These are phyloP conservation scores for Calyptommatus sinebrachiatus DNA, from an alignment of 2,113 vertebrate genomes.

Conservation along the genomic window DNA sequence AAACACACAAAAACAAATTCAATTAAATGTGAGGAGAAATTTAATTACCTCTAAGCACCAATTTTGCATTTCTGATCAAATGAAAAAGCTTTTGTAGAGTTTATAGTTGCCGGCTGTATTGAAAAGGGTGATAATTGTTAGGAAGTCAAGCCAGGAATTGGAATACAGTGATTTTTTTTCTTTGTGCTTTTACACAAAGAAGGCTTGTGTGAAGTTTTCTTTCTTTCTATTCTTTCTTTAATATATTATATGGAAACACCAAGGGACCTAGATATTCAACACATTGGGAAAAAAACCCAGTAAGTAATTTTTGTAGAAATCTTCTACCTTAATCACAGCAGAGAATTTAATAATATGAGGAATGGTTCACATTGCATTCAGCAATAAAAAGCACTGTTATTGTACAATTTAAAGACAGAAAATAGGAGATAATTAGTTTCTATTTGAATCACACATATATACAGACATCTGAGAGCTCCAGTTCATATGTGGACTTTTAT, in stretches of 20 bases:
- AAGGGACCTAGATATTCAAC: neutral
- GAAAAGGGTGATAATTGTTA: constrained; percentile 37
- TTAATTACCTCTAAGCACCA: constrained; percentile 64
- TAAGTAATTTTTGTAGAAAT: neutral
- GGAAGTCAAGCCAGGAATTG: constrained; percentile 36
- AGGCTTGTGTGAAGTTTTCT: neutral
- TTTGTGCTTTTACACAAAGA: constrained; percentile 14
- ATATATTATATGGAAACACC: neutral
- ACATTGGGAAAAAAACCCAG: neutral
- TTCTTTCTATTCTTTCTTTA: neutral
- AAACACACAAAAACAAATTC: constrained; percentile 52
- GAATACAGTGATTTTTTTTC: constrained; percentile 33
- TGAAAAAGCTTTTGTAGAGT: constrained; percentile 8
- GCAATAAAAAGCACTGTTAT: neutral
- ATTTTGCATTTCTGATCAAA: constrained; percentile 58
- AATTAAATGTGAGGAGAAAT: constrained; percentile 70
- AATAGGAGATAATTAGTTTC: neutral
- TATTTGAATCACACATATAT: neutral
- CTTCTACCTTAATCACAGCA: neutral
- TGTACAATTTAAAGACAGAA: no score
- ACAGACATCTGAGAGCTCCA: no score
- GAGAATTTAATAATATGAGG: neutral
- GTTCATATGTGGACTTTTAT: no score
- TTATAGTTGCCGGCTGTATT: constrained; percentile 32
- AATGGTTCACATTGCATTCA: neutral